Conservation (phyloP, 1,140 invertebrate species). For the Drosophila bocqueti region DNA sequence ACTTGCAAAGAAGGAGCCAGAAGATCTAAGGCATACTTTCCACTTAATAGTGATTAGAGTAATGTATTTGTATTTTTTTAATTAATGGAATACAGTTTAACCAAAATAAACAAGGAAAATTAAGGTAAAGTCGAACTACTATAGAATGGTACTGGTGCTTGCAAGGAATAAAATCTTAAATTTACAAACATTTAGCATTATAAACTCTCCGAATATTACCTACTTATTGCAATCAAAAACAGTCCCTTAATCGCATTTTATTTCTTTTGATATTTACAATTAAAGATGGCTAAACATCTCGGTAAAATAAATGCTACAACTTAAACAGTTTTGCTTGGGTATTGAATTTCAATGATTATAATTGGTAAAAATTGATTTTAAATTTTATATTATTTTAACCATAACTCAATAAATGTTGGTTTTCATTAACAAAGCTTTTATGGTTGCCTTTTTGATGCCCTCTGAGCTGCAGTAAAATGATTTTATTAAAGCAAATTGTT, state of each 20-base stretch:
- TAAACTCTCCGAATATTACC: neutral
- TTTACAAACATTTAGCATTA: no score
- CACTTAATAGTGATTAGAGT: neutral
- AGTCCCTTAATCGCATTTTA: neutral
- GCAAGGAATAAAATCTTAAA: neutral
- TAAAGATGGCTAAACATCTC: neutral
- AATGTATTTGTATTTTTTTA: neutral
- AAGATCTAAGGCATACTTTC: no score
- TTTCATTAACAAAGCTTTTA: neutral
- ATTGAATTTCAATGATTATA: neutral
- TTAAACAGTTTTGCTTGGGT: neutral
- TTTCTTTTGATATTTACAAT: neutral
- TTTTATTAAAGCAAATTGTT: constrained; percentile 23
- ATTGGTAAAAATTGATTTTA: neutral
- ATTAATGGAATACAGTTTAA: neutral
- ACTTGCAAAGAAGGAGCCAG: neutral
- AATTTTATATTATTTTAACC: neutral
- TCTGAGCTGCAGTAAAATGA: neutral
- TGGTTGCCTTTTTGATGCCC: neutral
- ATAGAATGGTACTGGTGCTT: neutral
- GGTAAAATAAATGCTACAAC: neutral
- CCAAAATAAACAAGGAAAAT: neutral
- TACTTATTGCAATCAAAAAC: neutral
- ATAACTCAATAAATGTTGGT: neutral
- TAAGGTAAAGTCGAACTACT: neutral